Conservation (phyloP, 2,888 invertebrate genomes). For the Drosophila imparisetae region DNA sequence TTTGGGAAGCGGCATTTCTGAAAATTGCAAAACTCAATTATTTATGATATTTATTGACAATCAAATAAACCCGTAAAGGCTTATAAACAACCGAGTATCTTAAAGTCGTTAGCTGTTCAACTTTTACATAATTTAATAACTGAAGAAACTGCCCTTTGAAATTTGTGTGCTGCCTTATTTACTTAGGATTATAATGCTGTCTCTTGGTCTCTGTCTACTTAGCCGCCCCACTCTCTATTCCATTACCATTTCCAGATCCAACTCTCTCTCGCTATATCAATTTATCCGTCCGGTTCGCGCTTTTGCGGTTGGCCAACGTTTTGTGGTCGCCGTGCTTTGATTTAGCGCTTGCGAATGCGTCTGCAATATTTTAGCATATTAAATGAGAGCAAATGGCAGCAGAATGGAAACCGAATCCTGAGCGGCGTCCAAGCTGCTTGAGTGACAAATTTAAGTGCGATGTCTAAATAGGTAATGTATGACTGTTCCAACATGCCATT, state of each 20-base stretch:
- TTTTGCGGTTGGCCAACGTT: conserved; percentile 66
- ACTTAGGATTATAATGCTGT: conserved; percentile 28
- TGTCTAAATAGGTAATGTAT: conserved; percentile 72
- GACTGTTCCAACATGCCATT: background rate
- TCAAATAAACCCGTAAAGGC: conserved; percentile 11
- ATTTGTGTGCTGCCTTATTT: conserved; percentile 34
- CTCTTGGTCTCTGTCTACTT: conserved; percentile 23
- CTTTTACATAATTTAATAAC: conserved; percentile 20
- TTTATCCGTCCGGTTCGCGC: conserved; percentile 43
- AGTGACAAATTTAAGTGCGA: conserved; percentile 78
- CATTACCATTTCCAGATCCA: conserved; percentile 1
- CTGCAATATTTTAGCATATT: conserved; percentile 77
- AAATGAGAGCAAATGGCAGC: conserved; percentile 73
- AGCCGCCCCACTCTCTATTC: background rate
- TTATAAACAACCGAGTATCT: background rate
- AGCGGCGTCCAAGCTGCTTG: conserved; percentile 28
- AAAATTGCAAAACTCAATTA: conserved; percentile 24
- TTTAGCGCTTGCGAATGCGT: conserved; percentile 63
- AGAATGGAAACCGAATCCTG: conserved; percentile 38
- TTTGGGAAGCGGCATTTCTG: conserved; percentile 23
- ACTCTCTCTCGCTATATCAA: background rate
- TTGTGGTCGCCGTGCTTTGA: conserved; percentile 71
- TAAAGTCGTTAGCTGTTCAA: background rate
- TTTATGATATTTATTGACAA: conserved; percentile 28
- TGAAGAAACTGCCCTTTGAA: conserved; percentile 1